Evolutionary conservation across 2,797 vertebrate genomes (phyloP).

Genomic region (Eidolon dupreanum): DNA sequence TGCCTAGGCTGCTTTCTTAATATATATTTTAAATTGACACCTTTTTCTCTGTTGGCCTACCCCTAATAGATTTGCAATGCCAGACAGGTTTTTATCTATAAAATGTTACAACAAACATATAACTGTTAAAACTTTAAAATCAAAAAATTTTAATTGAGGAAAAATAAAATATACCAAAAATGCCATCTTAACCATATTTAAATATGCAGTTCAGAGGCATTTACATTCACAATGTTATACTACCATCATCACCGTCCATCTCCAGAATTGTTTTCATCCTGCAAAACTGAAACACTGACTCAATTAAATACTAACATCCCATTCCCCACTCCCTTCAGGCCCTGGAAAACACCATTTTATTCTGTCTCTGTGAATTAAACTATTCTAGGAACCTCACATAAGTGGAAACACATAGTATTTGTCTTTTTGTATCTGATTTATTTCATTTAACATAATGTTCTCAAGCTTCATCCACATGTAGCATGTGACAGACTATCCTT

Average conservation of each 20-base stretch:
- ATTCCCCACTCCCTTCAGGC: neutral
- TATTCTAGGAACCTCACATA: neutral
- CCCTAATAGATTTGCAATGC: neutral
- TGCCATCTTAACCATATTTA: neutral
- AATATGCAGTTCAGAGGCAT: neutral
- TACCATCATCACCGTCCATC: neutral
- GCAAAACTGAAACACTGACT: neutral
- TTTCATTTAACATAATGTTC: neutral
- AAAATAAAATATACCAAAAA: neutral
- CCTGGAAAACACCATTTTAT: neutral
- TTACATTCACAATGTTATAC: neutral
- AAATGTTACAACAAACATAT: neutral
- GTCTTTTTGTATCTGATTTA: neutral
- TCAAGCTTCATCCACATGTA: neutral
- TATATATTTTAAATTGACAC: neutral
- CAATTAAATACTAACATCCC: too few species aligned
- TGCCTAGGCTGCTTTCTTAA: neutral
- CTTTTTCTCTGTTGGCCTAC: neutral
- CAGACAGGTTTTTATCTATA: neutral
- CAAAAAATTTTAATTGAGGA: neutral
- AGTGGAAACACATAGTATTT: neutral
- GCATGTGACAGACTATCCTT: neutral
- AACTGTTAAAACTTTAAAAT: neutral
- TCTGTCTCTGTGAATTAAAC: neutral
- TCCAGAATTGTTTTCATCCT: neutral